phyloP scores from a whole-genome alignment of 92 coral and sea anemone species.

The Zoanthus gigantus region DNA sequence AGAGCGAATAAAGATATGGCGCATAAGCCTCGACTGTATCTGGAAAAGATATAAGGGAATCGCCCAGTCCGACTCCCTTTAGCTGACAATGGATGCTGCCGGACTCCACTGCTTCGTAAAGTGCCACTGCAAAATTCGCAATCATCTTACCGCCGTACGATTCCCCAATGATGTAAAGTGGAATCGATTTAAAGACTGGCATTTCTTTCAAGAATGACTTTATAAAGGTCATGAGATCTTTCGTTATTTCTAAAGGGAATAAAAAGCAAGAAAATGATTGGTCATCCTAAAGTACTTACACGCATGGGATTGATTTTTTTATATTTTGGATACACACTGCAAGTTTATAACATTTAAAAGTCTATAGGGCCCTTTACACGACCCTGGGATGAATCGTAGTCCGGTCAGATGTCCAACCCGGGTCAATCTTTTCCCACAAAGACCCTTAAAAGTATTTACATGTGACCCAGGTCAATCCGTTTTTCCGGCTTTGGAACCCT shows the following conservation, averaged over 20 bases:
- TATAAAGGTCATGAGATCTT: conserved; percentile 70
- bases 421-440: too few relatives aligned
- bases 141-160: conserved; percentile 92
- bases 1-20: conserved; percentile 71
- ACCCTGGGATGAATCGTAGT: too few relatives aligned
- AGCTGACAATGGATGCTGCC: conserved; percentile 65
- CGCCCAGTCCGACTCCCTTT: conserved; percentile 78
- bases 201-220: conserved; percentile 66
- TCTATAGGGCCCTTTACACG: too few relatives aligned
- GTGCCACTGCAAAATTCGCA: conserved; percentile 71
- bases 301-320: too few relatives aligned
- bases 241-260: conserved; percentile 65
- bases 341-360: too few relatives aligned
- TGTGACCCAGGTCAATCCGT: too few relatives aligned
- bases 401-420: too few relatives aligned
- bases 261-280: too few relatives aligned
- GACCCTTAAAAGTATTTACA: too few relatives aligned
- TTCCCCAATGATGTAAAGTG: conserved; percentile 75
- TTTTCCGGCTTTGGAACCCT: too few relatives aligned
- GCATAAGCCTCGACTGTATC: conserved; percentile 75
- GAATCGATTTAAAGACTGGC: conserved; percentile 69
- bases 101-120: conserved; percentile 57
- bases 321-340: background rate
- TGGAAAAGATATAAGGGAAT: conserved; percentile 76
- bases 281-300: background rate